Evolutionary conservation across 2,888 invertebrate genomes (phyloP), one percentile per base, ranked within the genome.

Genomic region (Himalopsyche anomala): DNA sequence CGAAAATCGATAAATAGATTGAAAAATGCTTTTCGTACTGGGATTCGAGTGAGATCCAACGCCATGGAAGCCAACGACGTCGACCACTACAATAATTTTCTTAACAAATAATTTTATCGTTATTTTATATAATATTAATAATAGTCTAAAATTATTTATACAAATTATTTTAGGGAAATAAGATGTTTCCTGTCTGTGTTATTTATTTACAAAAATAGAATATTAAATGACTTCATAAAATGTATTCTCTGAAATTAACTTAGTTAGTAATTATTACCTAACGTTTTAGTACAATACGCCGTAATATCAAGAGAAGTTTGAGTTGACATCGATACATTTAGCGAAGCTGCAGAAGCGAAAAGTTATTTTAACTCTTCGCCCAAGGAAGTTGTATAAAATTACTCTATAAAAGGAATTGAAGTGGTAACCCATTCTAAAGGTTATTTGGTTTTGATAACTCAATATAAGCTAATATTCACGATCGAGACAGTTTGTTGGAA

Each of bases 311-410:
- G 28, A 28, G 62, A 62, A 19, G 62, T 62, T 62, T 62, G 62
- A 62, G 62, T 62, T 62, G 62, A 62, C 62, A 62, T 62, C 62
- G 62, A 62, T 62, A 62, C 62, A 62, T 62, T 62, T 62, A 62
- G 62, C 19, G 62, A 19, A 28, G 62, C 62, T 62, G 62, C 19
- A 62, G 62, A 19, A 62, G 19, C 62, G 19, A 62, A 62, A 19
- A 62, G 62, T 9, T 62, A 19, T 62, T 62, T 28, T 19, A n/a
- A 19, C 62, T 62, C 19, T 19, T 62, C 19, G 62, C 62, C 62
- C 2, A 62, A n/a, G 19, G 62, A 62, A 62, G 19, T 62, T 62
- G 62, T 62, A 62, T 62, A 62, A 62, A 62, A 62, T 62, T 62
- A 62, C 62, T 62, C 28, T 19, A 3, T 62, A 62, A 62, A 62